phyloP scores from a whole-genome alignment of 2,797 vertebrate species.

The Distichodus sexfasciatus region DNA sequence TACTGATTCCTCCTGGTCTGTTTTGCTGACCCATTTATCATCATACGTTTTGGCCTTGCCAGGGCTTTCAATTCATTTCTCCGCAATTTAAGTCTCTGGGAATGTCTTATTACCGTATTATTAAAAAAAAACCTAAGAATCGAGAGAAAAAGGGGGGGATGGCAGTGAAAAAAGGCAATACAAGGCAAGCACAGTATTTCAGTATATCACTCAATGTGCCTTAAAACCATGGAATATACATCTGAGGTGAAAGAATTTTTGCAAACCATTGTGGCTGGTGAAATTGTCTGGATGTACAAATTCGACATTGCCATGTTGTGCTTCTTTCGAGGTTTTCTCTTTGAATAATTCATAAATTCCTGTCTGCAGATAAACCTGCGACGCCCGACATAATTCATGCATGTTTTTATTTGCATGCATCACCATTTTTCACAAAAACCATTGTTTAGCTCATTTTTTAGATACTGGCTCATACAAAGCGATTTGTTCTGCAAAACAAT shows the following conservation, averaged over 20 bases:
- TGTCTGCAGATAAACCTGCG: background rate
- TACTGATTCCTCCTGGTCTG: too few species aligned
- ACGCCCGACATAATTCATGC: background rate
- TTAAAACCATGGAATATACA: too few species aligned
- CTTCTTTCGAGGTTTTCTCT: background rate
- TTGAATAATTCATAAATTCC: conserved; percentile 4
- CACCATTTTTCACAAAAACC: background rate
- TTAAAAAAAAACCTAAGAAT: background rate
- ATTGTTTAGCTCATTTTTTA: background rate
- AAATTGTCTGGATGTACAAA: too few species aligned
- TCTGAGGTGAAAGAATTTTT: too few species aligned
- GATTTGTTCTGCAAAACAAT: background rate
- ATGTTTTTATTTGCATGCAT: conserved; percentile 2
- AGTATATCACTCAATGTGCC: too few species aligned
- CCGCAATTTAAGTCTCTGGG: background rate
- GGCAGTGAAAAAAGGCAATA: background rate
- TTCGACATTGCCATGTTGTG: too few species aligned
- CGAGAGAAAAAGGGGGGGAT: too few species aligned
- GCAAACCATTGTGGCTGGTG: too few species aligned
- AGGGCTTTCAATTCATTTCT: conserved; percentile 17
- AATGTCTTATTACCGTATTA: background rate
- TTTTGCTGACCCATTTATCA: too few species aligned
- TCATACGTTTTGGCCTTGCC: background rate
- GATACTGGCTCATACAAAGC: conserved; percentile 1
- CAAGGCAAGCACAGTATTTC: too few species aligned